These are phyloP conservation scores for Alloplasta piceator DNA, from an alignment of 2,888 invertebrate genomes.

Conservation along the genomic window DNA sequence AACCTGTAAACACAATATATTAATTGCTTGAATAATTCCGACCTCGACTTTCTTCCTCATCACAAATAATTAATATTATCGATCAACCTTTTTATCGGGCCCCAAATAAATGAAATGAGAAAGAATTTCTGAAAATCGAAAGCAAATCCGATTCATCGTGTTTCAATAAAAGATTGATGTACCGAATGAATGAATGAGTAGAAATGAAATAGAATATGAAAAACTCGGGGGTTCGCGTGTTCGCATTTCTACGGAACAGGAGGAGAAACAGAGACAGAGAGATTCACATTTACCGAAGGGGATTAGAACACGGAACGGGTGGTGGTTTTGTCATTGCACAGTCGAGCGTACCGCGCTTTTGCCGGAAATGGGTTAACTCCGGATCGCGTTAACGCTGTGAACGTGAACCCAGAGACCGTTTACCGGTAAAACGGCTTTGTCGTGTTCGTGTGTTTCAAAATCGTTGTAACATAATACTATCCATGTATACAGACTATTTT, in stretches of 20 bases:
- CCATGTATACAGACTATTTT: too few species aligned
- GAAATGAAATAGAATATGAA: background rate
- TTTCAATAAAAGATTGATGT: too few species aligned
- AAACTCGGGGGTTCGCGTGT: constrained; percentile 2
- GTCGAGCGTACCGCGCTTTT: background rate
- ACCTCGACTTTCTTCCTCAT: too few species aligned
- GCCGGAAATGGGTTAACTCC: constrained; percentile 42
- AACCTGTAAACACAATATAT: too few species aligned
- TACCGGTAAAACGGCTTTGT: background rate
- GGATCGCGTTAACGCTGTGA: constrained; percentile 9
- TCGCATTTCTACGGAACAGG: background rate
- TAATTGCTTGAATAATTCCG: too few species aligned
- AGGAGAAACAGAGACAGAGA: background rate
- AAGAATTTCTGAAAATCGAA: too few species aligned
- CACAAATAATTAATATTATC: too few species aligned
- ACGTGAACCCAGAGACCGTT: background rate
- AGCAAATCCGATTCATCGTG: too few species aligned
- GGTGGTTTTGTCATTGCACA: too few species aligned
- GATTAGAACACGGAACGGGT: constrained; percentile 4
- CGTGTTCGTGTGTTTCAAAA: background rate
- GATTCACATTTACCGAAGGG: too few species aligned
- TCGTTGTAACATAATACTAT: background rate
- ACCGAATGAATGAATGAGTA: background rate
- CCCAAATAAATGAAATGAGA: too few species aligned
- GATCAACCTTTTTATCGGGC: too few species aligned